Conservation (phyloP, 2,113 vertebrate species). For the Promerops cafer region DNA sequence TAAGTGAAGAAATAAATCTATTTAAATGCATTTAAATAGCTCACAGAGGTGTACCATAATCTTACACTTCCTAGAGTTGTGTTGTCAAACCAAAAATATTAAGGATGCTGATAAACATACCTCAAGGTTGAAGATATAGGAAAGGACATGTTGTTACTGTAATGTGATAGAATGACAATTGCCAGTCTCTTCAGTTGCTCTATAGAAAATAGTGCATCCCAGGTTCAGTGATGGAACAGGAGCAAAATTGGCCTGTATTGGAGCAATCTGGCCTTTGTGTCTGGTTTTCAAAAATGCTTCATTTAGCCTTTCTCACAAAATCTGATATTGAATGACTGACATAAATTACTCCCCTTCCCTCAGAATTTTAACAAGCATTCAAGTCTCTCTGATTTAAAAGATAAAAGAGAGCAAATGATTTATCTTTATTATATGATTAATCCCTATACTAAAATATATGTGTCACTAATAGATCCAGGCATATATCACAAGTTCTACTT, state of each 20-base stretch:
- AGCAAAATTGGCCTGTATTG: not conserved
- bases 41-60: not conserved
- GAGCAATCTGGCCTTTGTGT: not conserved
- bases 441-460: not conserved
- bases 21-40: not conserved
- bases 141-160: not conserved
- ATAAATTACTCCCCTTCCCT: not conserved
- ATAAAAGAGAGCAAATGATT: conserved; percentile 24
- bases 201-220: not conserved
- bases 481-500: conserved; percentile 32
- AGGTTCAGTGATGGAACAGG: not conserved
- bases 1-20: not conserved
- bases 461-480: conserved; percentile 33
- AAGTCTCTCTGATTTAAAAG: not conserved
- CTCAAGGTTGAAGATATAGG: not conserved
- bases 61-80: not conserved
- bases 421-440: conserved; percentile 42
- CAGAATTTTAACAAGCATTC: not conserved
- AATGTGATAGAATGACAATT: not conserved
- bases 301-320: conserved; percentile 5
- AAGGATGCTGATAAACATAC: not conserved
- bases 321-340: not conserved
- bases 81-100: not conserved
- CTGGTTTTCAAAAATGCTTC: not conserved
- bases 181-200: not conserved